A percentile compares a stretch with the other conserved stretches of the same genome.
phyloP scores from a whole-genome alignment of 2,888 invertebrate species.

The Platerodrilus igneus region DNA sequence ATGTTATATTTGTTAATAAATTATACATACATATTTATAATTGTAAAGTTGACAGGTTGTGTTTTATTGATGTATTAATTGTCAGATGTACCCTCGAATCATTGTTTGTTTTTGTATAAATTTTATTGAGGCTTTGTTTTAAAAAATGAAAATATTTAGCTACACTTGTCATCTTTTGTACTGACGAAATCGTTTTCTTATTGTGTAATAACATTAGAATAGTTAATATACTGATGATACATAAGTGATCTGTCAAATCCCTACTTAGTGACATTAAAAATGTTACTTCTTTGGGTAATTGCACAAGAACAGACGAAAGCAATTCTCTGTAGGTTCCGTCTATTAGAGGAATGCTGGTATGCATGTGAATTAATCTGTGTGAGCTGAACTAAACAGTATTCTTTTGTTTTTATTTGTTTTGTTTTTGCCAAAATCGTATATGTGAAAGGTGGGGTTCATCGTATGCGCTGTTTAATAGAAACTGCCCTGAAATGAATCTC shows the following conservation, averaged over 20 bases:
- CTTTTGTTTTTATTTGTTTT: conserved; percentile 38
- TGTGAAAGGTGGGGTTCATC: conserved; percentile 41
- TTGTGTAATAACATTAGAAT: conserved; percentile 18
- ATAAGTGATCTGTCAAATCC: conserved; percentile 28
- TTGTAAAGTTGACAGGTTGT: conserved; percentile 37
- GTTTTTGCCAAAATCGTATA: conserved; percentile 44
- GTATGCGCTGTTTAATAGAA: conserved; percentile 36
- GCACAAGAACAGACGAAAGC: conserved; percentile 43
- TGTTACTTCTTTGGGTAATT: conserved; percentile 18
- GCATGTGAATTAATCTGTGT: conserved; percentile 42
- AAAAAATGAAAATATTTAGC: too few relatives aligned
- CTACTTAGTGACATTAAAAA: conserved; percentile 18
- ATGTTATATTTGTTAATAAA: conserved; percentile 49
- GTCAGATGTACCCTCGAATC: conserved; percentile 18
- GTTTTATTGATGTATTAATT: conserved; percentile 40
- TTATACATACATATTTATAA: conserved; percentile 47
- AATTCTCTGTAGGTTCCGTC: conserved; percentile 42
- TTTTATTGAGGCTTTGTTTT: conserved; percentile 11
- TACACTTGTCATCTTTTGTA: conserved; percentile 22
- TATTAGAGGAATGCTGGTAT: conserved; percentile 31
- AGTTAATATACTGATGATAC: conserved; percentile 36
- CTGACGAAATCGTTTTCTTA: conserved; percentile 23
- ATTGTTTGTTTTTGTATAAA: conserved; percentile 18
- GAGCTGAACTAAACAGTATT: conserved; percentile 45
- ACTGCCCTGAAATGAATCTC: conserved; percentile 46